Conservation (phyloP, 2,797 vertebrate genomes). For the Danio jaintianensis region DNA sequence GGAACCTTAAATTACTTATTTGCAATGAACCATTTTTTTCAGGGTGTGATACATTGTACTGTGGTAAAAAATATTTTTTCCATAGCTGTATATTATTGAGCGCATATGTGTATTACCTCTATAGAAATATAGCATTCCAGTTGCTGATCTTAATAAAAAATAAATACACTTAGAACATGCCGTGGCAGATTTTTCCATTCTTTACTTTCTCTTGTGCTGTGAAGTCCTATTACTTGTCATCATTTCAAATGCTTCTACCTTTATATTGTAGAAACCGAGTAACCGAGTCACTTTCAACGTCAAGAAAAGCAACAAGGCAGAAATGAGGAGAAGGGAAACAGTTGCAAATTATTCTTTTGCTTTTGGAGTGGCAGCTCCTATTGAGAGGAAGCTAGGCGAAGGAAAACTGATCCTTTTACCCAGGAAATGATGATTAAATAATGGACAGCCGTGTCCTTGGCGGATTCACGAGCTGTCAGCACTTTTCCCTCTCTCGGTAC, state of each 20-base stretch:
- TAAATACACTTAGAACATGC: conserved; percentile 40
- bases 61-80: too few relatives aligned
- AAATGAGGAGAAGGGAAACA: conserved; percentile 66
- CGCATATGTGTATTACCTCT: neutral
- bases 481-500: conserved; percentile 60
- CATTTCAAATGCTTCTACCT: conserved; percentile 60
- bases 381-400: conserved; percentile 56
- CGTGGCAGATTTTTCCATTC: conserved; percentile 52
- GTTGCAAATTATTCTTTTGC: conserved; percentile 68
- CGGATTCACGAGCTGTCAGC: conserved; percentile 72
- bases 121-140: neutral
- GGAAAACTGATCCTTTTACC: conserved; percentile 59
- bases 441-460: conserved; percentile 60
- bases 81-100: too few relatives aligned
- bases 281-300: conserved; percentile 63
- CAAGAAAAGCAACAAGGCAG: conserved; percentile 63
- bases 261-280: conserved; percentile 56
- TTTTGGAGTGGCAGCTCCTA: conserved; percentile 65
- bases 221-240: conserved; percentile 59
- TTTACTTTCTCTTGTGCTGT: conserved; percentile 57
- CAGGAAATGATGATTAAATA: conserved; percentile 74
- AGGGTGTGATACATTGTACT: too few relatives aligned
- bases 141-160: conserved; percentile 44
- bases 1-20: too few relatives aligned
- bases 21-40: too few relatives aligned